Evolutionary conservation across 2,113 vertebrate genomes (phyloP).

Genomic region (Clarias macrocephalus): DNA sequence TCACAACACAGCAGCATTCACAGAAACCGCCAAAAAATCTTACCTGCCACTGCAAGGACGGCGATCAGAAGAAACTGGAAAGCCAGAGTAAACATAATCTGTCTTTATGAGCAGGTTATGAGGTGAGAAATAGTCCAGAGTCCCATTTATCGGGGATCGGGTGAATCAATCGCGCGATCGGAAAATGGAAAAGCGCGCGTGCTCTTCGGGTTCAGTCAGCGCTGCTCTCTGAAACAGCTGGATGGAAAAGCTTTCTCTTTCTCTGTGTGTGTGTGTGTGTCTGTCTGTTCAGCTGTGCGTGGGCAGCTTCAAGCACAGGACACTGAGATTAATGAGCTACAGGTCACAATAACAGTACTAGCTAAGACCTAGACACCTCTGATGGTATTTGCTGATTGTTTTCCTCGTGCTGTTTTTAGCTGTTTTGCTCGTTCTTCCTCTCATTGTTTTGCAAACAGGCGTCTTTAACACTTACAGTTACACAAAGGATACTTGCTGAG

Average conservation of each 20-base stretch:
- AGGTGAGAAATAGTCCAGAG: constrained; percentile 26
- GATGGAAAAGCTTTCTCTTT: neutral
- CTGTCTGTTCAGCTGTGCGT: constrained; percentile 14
- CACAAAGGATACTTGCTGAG: neutral
- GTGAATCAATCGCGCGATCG: neutral
- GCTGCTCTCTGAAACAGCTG: constrained; percentile 7
- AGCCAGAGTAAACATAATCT: constrained; percentile 30
- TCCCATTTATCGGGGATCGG: constrained; percentile 40
- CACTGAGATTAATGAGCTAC: constrained; percentile 41
- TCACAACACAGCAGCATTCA: neutral
- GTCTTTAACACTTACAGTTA: no score
- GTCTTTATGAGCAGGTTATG: constrained; percentile 1
- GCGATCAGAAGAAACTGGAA: constrained; percentile 17
- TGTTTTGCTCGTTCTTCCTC: neutral
- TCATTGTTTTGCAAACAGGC: neutral
- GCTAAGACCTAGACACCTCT: neutral
- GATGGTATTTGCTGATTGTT: neutral
- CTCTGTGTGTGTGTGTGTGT: neutral
- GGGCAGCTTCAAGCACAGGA: constrained; percentile 36
- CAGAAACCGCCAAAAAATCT: neutral
- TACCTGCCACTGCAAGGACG: constrained; percentile 32
- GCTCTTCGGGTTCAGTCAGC: neutral
- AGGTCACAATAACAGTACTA: constrained; percentile 17
- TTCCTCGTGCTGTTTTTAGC: neutral
- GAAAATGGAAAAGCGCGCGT: constrained; percentile 24